A percentile compares a stretch with the other conserved stretches of the same genome.
phyloP scores from a whole-genome alignment of 2,113 vertebrate genomes.

The Thamnaconus septentrionalis region DNA sequence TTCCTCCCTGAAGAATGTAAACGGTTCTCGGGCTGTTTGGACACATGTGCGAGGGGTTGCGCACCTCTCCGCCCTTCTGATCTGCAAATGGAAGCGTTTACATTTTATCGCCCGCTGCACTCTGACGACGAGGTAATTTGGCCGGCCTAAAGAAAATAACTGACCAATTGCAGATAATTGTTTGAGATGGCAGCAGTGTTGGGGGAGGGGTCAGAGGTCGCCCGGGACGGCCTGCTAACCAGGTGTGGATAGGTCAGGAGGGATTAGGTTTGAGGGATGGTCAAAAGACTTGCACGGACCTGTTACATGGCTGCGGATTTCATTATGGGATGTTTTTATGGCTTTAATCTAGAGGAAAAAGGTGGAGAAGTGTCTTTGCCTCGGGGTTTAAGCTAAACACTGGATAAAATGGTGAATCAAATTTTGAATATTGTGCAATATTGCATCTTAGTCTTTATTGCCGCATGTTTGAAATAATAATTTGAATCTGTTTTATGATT shows the following conservation, averaged over 20 bases:
- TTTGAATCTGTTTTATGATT: too few relatives aligned
- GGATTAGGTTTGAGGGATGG: constrained; percentile 58
- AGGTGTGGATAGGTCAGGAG: constrained; percentile 81
- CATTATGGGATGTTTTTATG: not conserved
- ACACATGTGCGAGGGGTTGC: constrained; percentile 43
- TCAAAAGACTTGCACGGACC: constrained; percentile 7
- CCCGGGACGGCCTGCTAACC: constrained; percentile 69
- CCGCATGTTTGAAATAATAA: too few relatives aligned
- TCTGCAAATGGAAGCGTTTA: constrained; percentile 81
- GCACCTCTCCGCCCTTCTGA: constrained; percentile 42
- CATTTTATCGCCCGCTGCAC: constrained; percentile 74
- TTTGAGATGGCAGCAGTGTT: constrained; percentile 69
- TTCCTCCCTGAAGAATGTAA: too few relatives aligned
- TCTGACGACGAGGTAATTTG: constrained; percentile 80
- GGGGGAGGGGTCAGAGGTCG: constrained; percentile 74
- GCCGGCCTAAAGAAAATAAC: constrained; percentile 83
- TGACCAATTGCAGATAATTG: constrained; percentile 88
- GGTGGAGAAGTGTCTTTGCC: too few relatives aligned
- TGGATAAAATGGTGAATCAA: too few relatives aligned
- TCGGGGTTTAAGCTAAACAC: too few relatives aligned
- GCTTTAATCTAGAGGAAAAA: not conserved
- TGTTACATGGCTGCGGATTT: too few relatives aligned
- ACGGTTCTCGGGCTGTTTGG: constrained; percentile 15
- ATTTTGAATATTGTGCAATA: too few relatives aligned
- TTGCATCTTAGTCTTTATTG: too few relatives aligned